A percentile compares a stretch with the other conserved stretches of the same genome.
These are phyloP conservation scores for Drosophila erecta DNA, from an alignment of 1,140 invertebrate species.

Conservation along the genomic window DNA sequence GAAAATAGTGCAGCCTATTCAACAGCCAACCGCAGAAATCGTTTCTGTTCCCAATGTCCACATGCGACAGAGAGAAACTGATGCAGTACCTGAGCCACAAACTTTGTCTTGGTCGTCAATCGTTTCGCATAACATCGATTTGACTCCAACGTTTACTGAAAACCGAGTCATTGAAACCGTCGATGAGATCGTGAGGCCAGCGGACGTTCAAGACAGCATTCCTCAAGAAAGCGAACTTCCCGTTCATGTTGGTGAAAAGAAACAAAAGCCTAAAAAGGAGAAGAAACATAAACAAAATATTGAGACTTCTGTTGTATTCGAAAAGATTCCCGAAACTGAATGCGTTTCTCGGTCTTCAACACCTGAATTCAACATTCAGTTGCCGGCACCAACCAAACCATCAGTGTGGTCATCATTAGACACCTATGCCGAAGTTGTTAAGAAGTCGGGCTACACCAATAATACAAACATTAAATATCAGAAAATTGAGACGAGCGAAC, in stretches of 20 bases:
- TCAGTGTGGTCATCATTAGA: constrained; percentile 76
- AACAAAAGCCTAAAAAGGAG: constrained; percentile 24
- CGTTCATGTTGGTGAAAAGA: constrained; percentile 20
- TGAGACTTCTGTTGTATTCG: constrained; percentile 9
- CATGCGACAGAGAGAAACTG: neutral
- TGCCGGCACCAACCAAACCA: constrained; percentile 40
- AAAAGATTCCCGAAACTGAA: constrained; percentile 18
- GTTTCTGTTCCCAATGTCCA: constrained; percentile 5
- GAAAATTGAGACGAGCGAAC: constrained; percentile 10
- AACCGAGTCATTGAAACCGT: constrained; percentile 1
- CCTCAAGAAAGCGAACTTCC: neutral
- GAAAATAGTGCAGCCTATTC: constrained; percentile 28
- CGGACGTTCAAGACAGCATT: neutral
- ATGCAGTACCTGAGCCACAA: constrained; percentile 1
- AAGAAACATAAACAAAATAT: constrained; percentile 18
- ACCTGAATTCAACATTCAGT: constrained; percentile 53
- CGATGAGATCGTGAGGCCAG: neutral
- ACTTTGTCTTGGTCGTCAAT: constrained; percentile 68
- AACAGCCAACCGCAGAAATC: constrained; percentile 10
- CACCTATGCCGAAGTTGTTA: constrained; percentile 81
- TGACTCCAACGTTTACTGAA: constrained; percentile 29
- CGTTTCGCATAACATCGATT: constrained; percentile 46
- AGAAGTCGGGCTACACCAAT: constrained; percentile 67
- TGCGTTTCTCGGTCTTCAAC: neutral
- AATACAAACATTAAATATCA: constrained; percentile 70